Base-by-base conservation (phyloP, 2,888 invertebrate species). In the Lysandra coridon region DNA sequence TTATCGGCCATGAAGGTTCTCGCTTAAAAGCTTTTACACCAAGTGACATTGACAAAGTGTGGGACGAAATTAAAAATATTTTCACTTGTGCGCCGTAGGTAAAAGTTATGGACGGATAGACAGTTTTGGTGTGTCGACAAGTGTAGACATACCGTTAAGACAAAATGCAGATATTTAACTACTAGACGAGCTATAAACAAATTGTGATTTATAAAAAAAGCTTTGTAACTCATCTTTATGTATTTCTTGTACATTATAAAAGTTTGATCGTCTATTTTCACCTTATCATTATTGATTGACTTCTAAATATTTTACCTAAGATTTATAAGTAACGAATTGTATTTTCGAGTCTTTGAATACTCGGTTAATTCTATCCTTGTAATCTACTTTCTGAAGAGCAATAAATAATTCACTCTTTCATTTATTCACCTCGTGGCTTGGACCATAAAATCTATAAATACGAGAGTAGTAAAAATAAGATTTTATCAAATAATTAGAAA, bases 1-100 rank as follows among this genome's bases (percentile, higher is more conserved):
- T 69, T 69, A 69, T 69, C 69, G 69, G 14, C 69, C 69, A 69
- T 69, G 69, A 33, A 69, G 69, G 69, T 69, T 69, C 33, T 17
- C 33, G 33, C 69, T 69, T 69, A 69, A 69, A 69, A 69, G 69
- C 69, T 69, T 69, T 69, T 69, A 17, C 69, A 69, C 69, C 33
- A 69, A 69, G 69, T 69, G 69, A 69, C 69, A 69, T 69, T 69
- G 69, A 69, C 69, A 69, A 69, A 69, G 69, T 69, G 69, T 69
- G 69, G 69, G 33, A 33, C 33, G 69, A 69, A 69, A 69, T 69
- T 69, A 69, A 69, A 69, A 69, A 69, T 69, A 69, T 69, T 69
- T 69, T 69, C 69, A 69, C 69, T 69, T 69, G 69, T 69, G 69
- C 69, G 14, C 33, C 23, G 33, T 37, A 37, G 69, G 33, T 69